These are phyloP conservation scores for Argopecten irradians DNA, from an alignment of 1,140 invertebrate species.

Conservation along the genomic window DNA sequence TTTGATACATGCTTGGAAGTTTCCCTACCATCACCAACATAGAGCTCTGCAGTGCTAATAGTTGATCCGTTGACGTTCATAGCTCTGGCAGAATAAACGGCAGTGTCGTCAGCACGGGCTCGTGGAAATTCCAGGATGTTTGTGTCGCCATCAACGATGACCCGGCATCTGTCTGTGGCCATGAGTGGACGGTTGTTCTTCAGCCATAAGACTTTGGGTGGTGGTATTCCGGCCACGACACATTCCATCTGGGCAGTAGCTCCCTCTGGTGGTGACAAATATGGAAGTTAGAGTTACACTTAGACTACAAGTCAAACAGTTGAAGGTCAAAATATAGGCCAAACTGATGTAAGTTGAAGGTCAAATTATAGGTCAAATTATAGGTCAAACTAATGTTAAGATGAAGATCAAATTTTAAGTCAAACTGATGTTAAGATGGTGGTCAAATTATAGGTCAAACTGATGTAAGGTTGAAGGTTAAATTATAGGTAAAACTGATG, in stretches of 20 bases:
- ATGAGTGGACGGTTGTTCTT: slow-evolving; percentile 91
- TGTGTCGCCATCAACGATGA: slow-evolving; percentile 90
- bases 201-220: slow-evolving; percentile 78
- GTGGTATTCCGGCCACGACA: slow-evolving; percentile 69
- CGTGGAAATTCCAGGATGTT: slow-evolving; percentile 94
- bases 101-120: slow-evolving; percentile 94
- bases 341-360: neutral
- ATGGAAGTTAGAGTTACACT: neutral
- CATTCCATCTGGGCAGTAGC: slow-evolving; percentile 68
- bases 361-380: neutral
- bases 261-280: slow-evolving; percentile 67
- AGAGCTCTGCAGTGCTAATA: slow-evolving; percentile 82
- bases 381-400: no score
- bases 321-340: neutral
- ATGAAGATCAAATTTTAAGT: no score
- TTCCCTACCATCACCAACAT: slow-evolving; percentile 66
- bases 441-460: no score
- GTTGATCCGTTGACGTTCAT: slow-evolving; percentile 91
- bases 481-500: no score
- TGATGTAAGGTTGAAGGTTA: no score
- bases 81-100: slow-evolving; percentile 95
- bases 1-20: no score
- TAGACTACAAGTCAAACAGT: neutral
- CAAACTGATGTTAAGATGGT: slow-evolving; percentile 21
- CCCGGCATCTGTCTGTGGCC: slow-evolving; percentile 85